Percentiles rank a stretch among this genome's conserved stretches.
Evolutionary conservation across 2,888 invertebrate species (phyloP).

Genomic region (Ephialtes manifestator): DNA sequence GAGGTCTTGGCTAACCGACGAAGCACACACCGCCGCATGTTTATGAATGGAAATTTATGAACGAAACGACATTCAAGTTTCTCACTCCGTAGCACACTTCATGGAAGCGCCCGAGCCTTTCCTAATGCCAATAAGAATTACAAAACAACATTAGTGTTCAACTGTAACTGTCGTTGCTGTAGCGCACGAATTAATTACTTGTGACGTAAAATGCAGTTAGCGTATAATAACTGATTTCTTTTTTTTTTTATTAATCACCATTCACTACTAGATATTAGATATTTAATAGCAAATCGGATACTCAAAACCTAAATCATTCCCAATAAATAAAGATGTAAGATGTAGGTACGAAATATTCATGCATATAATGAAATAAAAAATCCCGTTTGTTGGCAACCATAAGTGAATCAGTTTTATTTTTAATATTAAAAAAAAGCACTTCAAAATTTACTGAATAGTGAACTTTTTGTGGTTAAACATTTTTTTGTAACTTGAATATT

Average conservation of each 20-base stretch:
- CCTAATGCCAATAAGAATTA: constrained; percentile 29
- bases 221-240: background rate
- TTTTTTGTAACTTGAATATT: too few species aligned
- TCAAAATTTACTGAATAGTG: too few species aligned
- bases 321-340: background rate
- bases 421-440: too few species aligned
- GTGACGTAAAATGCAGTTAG: constrained; percentile 11
- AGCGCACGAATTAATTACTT: constrained; percentile 34
- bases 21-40: constrained; percentile 42
- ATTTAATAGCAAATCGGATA: too few species aligned
- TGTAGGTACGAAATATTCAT: background rate
- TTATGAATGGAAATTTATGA: constrained; percentile 82
- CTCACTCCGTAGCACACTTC: constrained; percentile 45
- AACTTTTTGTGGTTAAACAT: background rate
- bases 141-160: constrained; percentile 22
- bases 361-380: too few species aligned
- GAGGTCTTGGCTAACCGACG: constrained; percentile 73
- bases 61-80: constrained; percentile 63
- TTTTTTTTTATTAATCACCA: background rate
- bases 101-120: background rate
- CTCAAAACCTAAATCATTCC: background rate
- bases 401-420: too few species aligned
- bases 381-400: too few species aligned
- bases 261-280: background rate
- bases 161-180: constrained; percentile 19